Base-by-base conservation (phyloP, 1,140 invertebrate genomes). In the Babylonia areolata region DNA sequence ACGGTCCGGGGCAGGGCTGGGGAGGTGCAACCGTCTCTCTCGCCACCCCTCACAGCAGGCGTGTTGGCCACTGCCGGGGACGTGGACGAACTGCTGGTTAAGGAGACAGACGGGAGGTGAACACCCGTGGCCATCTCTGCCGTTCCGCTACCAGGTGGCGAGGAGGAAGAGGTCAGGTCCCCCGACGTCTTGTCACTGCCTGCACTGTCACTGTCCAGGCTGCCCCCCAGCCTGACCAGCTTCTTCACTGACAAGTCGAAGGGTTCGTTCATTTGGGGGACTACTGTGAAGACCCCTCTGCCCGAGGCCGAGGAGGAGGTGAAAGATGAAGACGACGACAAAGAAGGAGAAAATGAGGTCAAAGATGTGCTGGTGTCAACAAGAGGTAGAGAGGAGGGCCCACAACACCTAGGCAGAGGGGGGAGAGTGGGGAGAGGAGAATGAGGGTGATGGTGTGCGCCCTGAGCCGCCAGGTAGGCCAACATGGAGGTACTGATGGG, bases 201-300 rank as follows among this genome's bases (percentile, higher is more conserved):
- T 31, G 37, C 33, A 39, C 35, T 69, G 35, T 78, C 42, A 54
- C 40, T 81, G 80, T 39, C 46, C 39, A 35, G 40, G 17, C 75
- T 35, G 40, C 84, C 40, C 28, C 31, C 54, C 31, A 51, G 64
- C 40, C 37, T 40, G 46, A n/a, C 28, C 79, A 42, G 40, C 75
- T 87, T 80, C 86, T 85, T 85, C 51, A 85, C 82, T 9, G 85
- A 85, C 33, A 85, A 54, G 78, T 85, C 85, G 42, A 81, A 81
- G n/a, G 78, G 82, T 64, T 71, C 58, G 78, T 71, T 71, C 40
- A 9, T 39, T 20, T 37, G 51, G n/a, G 28, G n/a, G 58, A 46
- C 6, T 54, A 39, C 12, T 33, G 31, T 20, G 23, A 28, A 54
- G 35, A 35, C 81, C 54, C 58, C 35, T 37, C 51, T 28, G 35